Conservation (phyloP, 2,888 invertebrate species). For the Tetheella fluctuosa region DNA sequence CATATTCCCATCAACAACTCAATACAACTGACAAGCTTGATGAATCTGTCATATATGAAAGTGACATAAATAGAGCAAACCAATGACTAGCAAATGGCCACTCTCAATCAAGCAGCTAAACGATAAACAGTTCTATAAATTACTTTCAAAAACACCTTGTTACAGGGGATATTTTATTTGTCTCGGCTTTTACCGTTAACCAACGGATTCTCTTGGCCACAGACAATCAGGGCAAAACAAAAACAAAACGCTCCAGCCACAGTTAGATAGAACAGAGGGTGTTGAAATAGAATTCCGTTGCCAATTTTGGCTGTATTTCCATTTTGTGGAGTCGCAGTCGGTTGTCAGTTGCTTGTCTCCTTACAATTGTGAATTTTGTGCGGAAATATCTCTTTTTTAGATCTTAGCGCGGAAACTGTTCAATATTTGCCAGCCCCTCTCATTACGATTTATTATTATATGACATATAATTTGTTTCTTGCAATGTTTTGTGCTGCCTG, state of each 20-base stretch:
- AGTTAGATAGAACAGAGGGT: constrained; percentile 35
- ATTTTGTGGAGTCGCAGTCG: constrained; percentile 26
- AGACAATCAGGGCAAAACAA: constrained; percentile 71
- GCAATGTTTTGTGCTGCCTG: too few species aligned
- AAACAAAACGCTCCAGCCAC: constrained; percentile 55
- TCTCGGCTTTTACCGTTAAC: constrained; percentile 59
- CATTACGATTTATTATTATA: neutral
- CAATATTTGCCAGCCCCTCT: neutral
- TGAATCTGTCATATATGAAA: neutral
- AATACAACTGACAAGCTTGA: constrained; percentile 4
- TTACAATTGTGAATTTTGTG: constrained; percentile 22
- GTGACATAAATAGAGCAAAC: constrained; percentile 2
- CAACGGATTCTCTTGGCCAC: constrained; percentile 48
- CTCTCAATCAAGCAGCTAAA: constrained; percentile 21
- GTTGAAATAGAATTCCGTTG: constrained; percentile 45
- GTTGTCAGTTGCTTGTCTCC: constrained; percentile 26
- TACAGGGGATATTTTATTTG: constrained; percentile 54
- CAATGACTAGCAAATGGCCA: neutral
- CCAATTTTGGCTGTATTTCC: constrained; percentile 30
- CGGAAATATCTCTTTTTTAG: constrained; percentile 8
- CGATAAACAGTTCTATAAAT: constrained; percentile 35
- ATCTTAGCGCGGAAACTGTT: neutral
- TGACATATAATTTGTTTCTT: neutral
- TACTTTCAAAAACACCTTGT: constrained; percentile 45
- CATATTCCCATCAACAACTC: constrained; percentile 1